A percentile compares a stretch with the other conserved stretches of the same genome.
phyloP scores from a whole-genome alignment of 2,888 invertebrate species.

The Hylaea fasciaria region DNA sequence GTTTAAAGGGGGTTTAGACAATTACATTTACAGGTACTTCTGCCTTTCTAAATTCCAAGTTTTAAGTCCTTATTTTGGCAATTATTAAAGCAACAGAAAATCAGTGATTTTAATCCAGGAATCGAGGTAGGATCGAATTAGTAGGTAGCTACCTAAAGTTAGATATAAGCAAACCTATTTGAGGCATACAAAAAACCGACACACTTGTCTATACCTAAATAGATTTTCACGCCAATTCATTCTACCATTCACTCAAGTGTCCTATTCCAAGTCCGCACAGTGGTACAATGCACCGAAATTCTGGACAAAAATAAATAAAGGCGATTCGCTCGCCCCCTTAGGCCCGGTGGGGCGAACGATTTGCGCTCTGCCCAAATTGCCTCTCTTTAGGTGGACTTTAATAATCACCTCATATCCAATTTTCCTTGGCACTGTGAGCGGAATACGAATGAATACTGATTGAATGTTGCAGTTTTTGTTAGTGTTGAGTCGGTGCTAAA shows the following conservation, averaged over 20 bases:
- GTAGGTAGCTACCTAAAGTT: too few relatives aligned
- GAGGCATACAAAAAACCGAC: too few relatives aligned
- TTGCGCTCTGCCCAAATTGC: conserved; percentile 77
- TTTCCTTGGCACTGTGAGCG: conserved; percentile 67
- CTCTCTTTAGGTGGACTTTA: conserved; percentile 77
- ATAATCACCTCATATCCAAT: conserved; percentile 83
- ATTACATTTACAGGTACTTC: too few relatives aligned
- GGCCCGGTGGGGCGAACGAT: conserved; percentile 71
- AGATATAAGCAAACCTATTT: too few relatives aligned
- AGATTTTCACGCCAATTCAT: not conserved
- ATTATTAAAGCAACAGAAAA: too few relatives aligned
- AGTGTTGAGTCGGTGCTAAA: conserved; percentile 42
- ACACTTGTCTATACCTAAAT: not conserved
- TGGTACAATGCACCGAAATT: conserved; percentile 39
- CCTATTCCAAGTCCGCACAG: conserved; percentile 30
- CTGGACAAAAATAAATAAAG: conserved; percentile 65
- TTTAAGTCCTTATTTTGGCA: too few relatives aligned
- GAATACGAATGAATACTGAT: conserved; percentile 75
- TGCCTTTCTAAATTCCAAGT: too few relatives aligned
- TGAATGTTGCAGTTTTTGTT: conserved; percentile 59
- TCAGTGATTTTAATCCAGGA: too few relatives aligned
- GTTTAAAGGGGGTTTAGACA: not conserved
- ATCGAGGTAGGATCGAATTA: too few relatives aligned
- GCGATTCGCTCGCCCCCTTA: conserved; percentile 52
- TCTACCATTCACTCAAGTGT: too few relatives aligned